A percentile compares a stretch with the other conserved stretches of the same genome.
phyloP scores from a whole-genome alignment of 2,888 invertebrate genomes.

The Drosophila koepferae region DNA sequence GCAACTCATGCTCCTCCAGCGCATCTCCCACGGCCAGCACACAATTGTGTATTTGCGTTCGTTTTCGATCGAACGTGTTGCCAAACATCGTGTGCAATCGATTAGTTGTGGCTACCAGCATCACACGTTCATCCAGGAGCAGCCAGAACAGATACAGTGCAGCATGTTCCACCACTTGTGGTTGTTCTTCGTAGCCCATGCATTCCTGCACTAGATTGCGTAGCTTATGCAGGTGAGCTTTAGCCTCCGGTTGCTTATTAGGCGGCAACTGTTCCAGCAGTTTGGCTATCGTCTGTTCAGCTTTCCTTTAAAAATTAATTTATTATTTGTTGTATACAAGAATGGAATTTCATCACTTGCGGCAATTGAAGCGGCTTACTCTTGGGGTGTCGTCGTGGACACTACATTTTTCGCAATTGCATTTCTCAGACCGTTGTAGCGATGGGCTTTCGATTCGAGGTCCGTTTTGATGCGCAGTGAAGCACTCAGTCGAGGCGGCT shows the following conservation, averaged over 20 bases:
- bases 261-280: conserved; percentile 66
- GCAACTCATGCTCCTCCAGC: conserved; percentile 86
- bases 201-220: conserved; percentile 83
- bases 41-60: conserved; percentile 87
- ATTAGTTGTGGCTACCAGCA: conserved; percentile 87
- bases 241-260: conserved; percentile 64
- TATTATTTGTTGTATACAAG: not conserved
- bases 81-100: conserved; percentile 88
- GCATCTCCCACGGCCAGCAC: conserved; percentile 86
- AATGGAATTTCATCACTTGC: conserved; percentile 51
- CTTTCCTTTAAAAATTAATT: conserved; percentile 35
- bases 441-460: conserved; percentile 84
- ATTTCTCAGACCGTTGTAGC: conserved; percentile 41
- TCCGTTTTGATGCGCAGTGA: conserved; percentile 88
- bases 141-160: conserved; percentile 87
- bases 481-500: conserved; percentile 88
- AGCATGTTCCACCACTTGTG: conserved; percentile 88
- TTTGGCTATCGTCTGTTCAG: conserved; percentile 69
- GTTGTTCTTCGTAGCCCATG: conserved; percentile 86
- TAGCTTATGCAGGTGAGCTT: conserved; percentile 82
- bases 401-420: conserved; percentile 6
- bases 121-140: conserved; percentile 87
- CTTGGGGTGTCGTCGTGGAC: conserved; percentile 57
- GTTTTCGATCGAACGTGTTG: conserved; percentile 86
- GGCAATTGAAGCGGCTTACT: conserved; percentile 63